These are phyloP conservation scores for Kryphioiulus occultus DNA, from an alignment of 2,888 invertebrate genomes.

Conservation along the genomic window DNA sequence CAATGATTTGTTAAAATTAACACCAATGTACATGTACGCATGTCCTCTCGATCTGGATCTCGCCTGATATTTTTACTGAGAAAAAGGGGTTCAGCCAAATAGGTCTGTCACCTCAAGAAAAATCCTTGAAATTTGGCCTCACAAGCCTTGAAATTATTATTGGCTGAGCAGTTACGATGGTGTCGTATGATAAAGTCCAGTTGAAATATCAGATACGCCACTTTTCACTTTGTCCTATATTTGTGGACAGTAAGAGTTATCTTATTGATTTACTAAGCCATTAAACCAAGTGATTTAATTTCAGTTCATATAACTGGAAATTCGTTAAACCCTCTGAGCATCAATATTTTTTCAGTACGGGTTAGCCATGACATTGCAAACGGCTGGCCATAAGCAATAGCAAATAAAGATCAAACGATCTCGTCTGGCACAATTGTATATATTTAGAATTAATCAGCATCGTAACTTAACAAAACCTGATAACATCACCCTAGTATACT, in stretches of 20 bases:
- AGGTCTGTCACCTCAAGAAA: constrained; percentile 20
- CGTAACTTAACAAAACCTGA: background rate
- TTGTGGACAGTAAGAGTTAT: background rate
- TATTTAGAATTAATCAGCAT: background rate
- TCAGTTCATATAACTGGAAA: background rate
- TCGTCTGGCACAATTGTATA: background rate
- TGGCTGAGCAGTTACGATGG: background rate
- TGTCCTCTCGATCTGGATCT: background rate
- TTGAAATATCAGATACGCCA: background rate
- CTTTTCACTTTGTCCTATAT: constrained; percentile 7
- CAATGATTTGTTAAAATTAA: background rate
- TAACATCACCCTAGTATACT: background rate
- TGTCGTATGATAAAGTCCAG: background rate
- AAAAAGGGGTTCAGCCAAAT: background rate
- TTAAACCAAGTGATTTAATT: background rate
- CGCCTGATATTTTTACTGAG: background rate
- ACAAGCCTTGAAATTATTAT: background rate
- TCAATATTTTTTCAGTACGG: background rate
- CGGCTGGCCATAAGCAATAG: background rate
- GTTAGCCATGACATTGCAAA: background rate
- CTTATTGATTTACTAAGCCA: background rate
- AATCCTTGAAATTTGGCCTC: constrained; percentile 10
- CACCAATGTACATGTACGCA: background rate
- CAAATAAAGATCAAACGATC: background rate
- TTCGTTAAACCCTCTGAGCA: background rate